phyloP scores from a whole-genome alignment of 1,140 invertebrate genomes.

The Tetramorium parvispinum region DNA sequence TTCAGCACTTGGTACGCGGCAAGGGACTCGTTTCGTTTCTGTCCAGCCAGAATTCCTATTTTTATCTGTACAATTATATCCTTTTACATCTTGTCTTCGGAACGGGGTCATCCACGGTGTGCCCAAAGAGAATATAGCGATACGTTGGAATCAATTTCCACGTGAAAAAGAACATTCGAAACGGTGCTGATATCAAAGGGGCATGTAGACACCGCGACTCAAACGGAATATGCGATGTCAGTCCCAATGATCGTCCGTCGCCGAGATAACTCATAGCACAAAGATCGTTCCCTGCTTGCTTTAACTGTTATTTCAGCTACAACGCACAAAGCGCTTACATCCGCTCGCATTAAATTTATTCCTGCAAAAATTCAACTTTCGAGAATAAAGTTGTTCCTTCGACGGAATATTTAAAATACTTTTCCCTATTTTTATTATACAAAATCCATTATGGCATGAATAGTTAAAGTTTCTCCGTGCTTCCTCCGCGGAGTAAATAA shows the following conservation, averaged over 20 bases:
- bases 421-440: neutral
- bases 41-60: conserved; percentile 39
- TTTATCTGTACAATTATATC: conserved; percentile 51
- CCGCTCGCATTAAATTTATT: conserved; percentile 32
- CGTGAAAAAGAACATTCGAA: conserved; percentile 45
- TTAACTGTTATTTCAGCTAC: conserved; percentile 13
- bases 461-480: neutral
- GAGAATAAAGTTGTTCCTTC: conserved; percentile 17
- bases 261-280: conserved; percentile 18
- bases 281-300: neutral
- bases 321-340: conserved; percentile 8
- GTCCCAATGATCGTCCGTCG: conserved; percentile 16
- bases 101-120: conserved; percentile 33
- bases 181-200: conserved; percentile 23
- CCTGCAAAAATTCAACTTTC: neutral
- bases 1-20: neutral
- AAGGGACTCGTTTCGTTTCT: neutral
- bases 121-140: conserved; percentile 28
- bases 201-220: neutral
- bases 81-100: conserved; percentile 27
- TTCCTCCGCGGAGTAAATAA: conserved; percentile 12
- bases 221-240: conserved; percentile 42
- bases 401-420: conserved; percentile 25
- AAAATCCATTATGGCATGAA: conserved; percentile 2
- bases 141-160: conserved; percentile 49